Base-by-base conservation (phyloP, 2,888 invertebrate genomes). In the Polyommatus iphigenia region DNA sequence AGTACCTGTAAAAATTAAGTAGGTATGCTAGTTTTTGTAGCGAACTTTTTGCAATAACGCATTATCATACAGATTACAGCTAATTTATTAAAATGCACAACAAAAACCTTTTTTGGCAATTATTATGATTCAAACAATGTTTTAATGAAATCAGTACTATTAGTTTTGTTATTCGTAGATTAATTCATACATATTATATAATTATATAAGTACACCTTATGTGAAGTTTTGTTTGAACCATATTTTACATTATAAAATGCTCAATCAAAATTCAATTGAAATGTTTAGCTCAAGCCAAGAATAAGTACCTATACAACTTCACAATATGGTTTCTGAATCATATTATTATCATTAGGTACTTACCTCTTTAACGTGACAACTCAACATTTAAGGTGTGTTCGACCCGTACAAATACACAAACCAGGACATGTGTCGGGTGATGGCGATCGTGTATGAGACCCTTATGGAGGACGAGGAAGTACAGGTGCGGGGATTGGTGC, bases 381-480 rank as follows among this genome's bases (percentile, higher is more conserved):
- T 57, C 41, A 10, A 24, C 32, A 71, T 71, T 57, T 76, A 87
- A 97, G 97, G 96, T 82, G 96, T 96, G 18, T 97, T 97, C 88
- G 97, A 97, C 90, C 96, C 97, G 0, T 95, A 96, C 86, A 96
- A 96, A 85, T 97, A 96, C 87, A 96, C 96, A 10, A 96, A 97
- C 84, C 96, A 95, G 76, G 97, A 97, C 85, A 96, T 97, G 96
- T 96, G 97, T 86, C 95, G 96, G 50, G 95, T 96, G 1, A 97
- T 97, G 90, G 96, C 96, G 76, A 95, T 96, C 71, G 96, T 96
- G 32, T 97, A 96, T 87, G 98, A 98, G 88, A 95, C 97, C 0
- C 87, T 97, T 73, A 95, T 98, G 94, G 97, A 97, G 86, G 97
- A 97, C 85, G 97, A 98, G 87, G 96, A 97, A 82, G 96, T 95